Evolutionary conservation across 2,113 vertebrate genomes (phyloP).

Genomic region (Dermatemys mawii): DNA sequence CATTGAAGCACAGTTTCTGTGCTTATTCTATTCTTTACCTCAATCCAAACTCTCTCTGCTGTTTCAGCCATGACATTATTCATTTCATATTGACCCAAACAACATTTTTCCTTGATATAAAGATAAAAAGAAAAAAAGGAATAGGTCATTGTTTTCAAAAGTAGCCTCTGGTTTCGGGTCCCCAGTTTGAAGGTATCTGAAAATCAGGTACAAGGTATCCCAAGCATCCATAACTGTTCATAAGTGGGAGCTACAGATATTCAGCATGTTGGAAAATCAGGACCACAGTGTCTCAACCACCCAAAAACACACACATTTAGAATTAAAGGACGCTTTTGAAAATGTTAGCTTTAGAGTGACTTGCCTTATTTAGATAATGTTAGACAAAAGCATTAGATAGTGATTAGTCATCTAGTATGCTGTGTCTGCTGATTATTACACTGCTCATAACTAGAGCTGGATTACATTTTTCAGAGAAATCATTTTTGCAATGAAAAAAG

Average conservation of each 20-base stretch:
- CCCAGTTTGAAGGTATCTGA: background rate
- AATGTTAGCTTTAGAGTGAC: background rate
- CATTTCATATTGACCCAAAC: background rate
- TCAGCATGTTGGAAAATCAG: background rate
- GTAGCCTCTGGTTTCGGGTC: background rate
- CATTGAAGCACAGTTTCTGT: background rate
- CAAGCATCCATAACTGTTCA: background rate
- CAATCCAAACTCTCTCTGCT: background rate
- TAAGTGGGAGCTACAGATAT: background rate
- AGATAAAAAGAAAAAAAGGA: background rate
- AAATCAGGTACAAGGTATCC: too few relatives aligned
- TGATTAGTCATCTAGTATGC: background rate
- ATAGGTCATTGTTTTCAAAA: background rate
- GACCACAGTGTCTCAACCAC: background rate
- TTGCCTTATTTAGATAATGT: background rate
- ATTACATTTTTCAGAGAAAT: background rate
- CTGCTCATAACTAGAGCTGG: background rate
- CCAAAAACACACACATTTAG: background rate
- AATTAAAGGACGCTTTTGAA: background rate
- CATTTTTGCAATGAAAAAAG: background rate
- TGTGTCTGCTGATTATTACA: background rate
- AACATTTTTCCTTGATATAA: background rate
- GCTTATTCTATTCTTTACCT: background rate
- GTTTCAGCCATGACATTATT: background rate
- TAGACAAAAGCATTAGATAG: background rate